A percentile compares a stretch with the other conserved stretches of the same genome.
Evolutionary conservation across 1,140 invertebrate genomes (phyloP).

Genomic region (Bombus soroeensis): DNA sequence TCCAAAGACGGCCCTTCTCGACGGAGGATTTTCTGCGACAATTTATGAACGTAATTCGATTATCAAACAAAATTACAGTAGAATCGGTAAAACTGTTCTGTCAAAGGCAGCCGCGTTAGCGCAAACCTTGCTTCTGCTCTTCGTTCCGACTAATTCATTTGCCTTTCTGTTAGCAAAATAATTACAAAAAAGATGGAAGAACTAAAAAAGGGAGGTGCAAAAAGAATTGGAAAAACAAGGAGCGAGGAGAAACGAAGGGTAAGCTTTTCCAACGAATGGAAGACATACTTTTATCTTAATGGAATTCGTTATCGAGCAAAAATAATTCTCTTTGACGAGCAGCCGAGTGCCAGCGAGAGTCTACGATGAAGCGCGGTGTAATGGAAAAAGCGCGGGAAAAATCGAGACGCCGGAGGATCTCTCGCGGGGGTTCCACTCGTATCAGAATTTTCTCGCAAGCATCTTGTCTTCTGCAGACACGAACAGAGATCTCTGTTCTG

Average conservation of each 20-base stretch:
- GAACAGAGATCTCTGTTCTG: too few relatives aligned
- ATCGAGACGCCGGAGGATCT: background rate
- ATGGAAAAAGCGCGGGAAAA: background rate
- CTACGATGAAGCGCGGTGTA: slow-evolving; percentile 2
- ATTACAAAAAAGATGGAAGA: background rate
- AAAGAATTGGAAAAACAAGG: background rate
- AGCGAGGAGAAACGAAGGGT: background rate
- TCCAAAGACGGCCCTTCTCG: too few relatives aligned
- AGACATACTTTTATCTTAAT: slow-evolving; percentile 35
- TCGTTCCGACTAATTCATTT: slow-evolving; percentile 1
- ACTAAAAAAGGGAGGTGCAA: background rate
- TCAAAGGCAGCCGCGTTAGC: background rate
- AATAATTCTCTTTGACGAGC: slow-evolving; percentile 30
- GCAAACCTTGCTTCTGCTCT: background rate
- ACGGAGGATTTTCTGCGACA: too few relatives aligned
- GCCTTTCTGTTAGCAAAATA: slow-evolving; percentile 17
- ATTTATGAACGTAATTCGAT: too few relatives aligned
- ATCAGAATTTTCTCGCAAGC: too few relatives aligned
- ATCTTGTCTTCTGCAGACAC: too few relatives aligned
- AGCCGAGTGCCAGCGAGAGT: background rate
- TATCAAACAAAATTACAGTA: too few relatives aligned
- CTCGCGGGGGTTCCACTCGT: too few relatives aligned
- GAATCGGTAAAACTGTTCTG: slow-evolving; percentile 1
- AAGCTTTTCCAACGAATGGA: slow-evolving; percentile 7
- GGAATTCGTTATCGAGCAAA: slow-evolving; percentile 33